These are phyloP conservation scores for Saccostrea echinata DNA, from an alignment of 1,140 invertebrate species.

Conservation along the genomic window DNA sequence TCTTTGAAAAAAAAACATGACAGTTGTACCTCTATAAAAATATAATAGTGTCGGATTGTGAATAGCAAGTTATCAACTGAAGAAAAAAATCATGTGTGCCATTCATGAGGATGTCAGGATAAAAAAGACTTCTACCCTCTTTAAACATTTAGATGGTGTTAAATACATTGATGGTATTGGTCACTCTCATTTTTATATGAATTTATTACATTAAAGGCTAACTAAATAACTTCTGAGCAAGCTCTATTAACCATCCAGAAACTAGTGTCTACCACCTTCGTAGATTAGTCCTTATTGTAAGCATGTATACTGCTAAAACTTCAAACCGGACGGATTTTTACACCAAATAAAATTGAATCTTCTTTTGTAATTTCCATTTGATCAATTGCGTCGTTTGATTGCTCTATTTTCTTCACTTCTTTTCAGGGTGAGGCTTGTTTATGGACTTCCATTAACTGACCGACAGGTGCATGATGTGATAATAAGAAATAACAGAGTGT, in stretches of 20 bases:
- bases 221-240: too few species aligned
- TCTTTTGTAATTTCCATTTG: neutral
- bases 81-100: too few species aligned
- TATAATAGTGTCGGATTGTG: neutral
- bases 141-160: too few species aligned
- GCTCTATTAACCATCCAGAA: too few species aligned
- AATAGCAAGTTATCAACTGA: too few species aligned
- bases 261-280: too few species aligned
- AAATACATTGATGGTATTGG: too few species aligned
- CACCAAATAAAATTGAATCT: neutral
- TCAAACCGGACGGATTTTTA: neutral
- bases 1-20: neutral
- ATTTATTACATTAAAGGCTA: too few species aligned
- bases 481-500: neutral
- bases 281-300: neutral
- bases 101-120: too few species aligned
- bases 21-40: neutral
- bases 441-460: neutral
- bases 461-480: neutral
- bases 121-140: too few species aligned
- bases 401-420: neutral
- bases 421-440: constrained; percentile 9
- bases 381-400: too few species aligned
- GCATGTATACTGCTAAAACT: neutral
- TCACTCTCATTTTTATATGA: too few species aligned